These are phyloP conservation scores for Eulemur mongoz DNA, from an alignment of 2,797 vertebrate species.

Conservation along the genomic window DNA sequence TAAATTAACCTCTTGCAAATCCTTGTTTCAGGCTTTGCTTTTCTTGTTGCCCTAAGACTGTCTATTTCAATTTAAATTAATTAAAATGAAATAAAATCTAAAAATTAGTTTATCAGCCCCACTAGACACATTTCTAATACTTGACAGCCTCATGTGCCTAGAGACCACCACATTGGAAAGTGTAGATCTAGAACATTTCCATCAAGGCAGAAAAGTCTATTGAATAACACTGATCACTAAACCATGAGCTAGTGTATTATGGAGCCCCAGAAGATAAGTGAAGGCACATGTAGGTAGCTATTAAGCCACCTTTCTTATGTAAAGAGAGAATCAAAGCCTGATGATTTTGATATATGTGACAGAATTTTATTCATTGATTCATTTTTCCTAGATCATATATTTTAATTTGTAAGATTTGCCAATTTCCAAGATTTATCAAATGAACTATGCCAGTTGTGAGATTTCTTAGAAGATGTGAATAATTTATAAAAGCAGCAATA, in stretches of 20 bases:
- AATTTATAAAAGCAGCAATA: background rate
- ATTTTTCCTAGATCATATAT: background rate
- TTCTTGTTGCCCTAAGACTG: background rate
- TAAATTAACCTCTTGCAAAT: background rate
- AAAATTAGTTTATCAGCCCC: background rate
- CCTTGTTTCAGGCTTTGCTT: background rate
- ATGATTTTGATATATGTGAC: background rate
- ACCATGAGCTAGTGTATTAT: rapidly evolving
- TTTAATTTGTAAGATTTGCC: background rate
- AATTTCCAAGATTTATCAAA: background rate
- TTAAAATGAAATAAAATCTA: background rate
- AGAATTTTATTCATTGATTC: background rate
- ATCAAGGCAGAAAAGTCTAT: background rate
- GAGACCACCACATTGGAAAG: background rate
- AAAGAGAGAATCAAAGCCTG: background rate
- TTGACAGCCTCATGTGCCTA: background rate
- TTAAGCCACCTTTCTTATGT: background rate
- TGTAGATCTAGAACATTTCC: background rate
- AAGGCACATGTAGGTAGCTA: background rate
- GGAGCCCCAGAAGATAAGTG: background rate
- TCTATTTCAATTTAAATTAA: background rate
- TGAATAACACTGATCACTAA: background rate
- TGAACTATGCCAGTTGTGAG: background rate
- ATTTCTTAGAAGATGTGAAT: background rate
- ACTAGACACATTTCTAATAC: background rate